Conservation (phyloP, 2,113 vertebrate species). For the Cebidichthys violaceus region DNA sequence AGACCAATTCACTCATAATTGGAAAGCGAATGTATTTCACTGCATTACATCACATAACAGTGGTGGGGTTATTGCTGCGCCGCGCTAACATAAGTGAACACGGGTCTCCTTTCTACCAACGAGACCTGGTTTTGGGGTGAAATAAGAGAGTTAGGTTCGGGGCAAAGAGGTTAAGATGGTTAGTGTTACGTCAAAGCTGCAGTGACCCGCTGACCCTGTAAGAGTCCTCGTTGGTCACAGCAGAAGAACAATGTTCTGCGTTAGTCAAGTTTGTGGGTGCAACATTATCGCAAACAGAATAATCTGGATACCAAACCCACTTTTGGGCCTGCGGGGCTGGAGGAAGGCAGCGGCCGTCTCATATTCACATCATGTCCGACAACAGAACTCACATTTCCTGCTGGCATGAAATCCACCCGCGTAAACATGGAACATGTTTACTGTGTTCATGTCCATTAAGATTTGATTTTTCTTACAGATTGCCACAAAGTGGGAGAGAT, state of each 20-base stretch:
- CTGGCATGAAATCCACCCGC: slow-evolving; percentile 23
- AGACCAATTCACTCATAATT: slow-evolving; percentile 73
- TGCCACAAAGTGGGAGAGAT: slow-evolving; percentile 14
- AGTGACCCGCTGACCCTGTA: too few species aligned
- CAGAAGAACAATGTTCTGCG: background rate
- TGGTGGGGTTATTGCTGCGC: slow-evolving; percentile 32
- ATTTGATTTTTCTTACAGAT: background rate
- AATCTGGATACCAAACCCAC: slow-evolving; percentile 4
- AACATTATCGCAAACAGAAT: slow-evolving; percentile 5
- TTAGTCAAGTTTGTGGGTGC: background rate
- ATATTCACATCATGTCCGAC: background rate
- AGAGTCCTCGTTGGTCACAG: background rate
- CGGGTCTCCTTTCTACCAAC: background rate
- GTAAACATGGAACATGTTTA: slow-evolving; percentile 14
- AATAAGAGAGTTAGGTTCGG: background rate
- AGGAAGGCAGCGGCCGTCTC: slow-evolving; percentile 9
- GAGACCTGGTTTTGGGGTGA: background rate
- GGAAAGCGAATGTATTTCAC: slow-evolving; percentile 68
- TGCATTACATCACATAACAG: slow-evolving; percentile 61
- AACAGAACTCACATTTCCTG: slow-evolving; percentile 16
- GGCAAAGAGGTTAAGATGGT: background rate
- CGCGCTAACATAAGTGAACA: slow-evolving; percentile 47
- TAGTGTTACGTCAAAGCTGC: background rate
- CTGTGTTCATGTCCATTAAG: background rate
- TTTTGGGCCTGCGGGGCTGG: background rate